These are phyloP conservation scores for Denticeps clupeoides DNA, from an alignment of 2,797 vertebrate species.

Conservation along the genomic window DNA sequence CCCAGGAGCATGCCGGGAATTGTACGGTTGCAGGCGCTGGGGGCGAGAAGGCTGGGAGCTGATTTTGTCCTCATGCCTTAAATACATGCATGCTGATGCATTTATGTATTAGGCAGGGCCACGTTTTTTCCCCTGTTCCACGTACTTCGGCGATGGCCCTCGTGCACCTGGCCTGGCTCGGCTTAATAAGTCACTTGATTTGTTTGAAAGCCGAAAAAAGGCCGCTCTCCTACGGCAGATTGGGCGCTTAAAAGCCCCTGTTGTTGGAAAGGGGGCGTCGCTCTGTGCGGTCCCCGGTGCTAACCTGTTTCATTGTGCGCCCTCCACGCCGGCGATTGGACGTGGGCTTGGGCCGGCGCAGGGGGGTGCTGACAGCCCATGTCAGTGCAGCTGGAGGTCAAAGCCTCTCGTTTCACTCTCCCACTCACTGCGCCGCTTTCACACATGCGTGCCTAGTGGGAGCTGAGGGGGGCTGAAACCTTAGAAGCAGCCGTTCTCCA, in stretches of 20 bases:
- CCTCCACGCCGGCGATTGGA: slow-evolving; percentile 21
- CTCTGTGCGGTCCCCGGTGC: slow-evolving; percentile 27
- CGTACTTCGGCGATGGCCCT: slow-evolving; percentile 9
- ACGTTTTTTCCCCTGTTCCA: not conserved
- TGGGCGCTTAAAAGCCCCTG: slow-evolving; percentile 32
- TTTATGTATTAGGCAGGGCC: too few species aligned
- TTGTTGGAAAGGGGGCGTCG: slow-evolving; percentile 25
- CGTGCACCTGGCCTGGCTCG: slow-evolving; percentile 24
- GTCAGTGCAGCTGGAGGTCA: slow-evolving; percentile 57
- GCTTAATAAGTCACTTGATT: slow-evolving; percentile 22
- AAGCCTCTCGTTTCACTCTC: slow-evolving; percentile 58
- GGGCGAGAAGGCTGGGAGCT: too few species aligned
- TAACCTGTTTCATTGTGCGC: slow-evolving; percentile 32
- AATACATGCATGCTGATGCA: too few species aligned
- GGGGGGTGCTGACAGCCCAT: slow-evolving; percentile 48
- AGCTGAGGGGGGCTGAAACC: slow-evolving; percentile 45
- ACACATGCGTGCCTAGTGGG: slow-evolving; percentile 14
- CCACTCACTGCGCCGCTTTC: slow-evolving; percentile 35
- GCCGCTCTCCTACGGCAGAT: slow-evolving; percentile 21
- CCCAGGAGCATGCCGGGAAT: too few species aligned
- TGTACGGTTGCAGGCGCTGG: too few species aligned
- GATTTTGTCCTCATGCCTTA: too few species aligned
- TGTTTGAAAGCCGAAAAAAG: slow-evolving; percentile 34
- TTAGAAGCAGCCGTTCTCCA: slow-evolving; percentile 50
- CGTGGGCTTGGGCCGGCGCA: slow-evolving; percentile 21